Conservation (phyloP, 1,140 invertebrate species). For the Pseudachorutes palmiensis region DNA sequence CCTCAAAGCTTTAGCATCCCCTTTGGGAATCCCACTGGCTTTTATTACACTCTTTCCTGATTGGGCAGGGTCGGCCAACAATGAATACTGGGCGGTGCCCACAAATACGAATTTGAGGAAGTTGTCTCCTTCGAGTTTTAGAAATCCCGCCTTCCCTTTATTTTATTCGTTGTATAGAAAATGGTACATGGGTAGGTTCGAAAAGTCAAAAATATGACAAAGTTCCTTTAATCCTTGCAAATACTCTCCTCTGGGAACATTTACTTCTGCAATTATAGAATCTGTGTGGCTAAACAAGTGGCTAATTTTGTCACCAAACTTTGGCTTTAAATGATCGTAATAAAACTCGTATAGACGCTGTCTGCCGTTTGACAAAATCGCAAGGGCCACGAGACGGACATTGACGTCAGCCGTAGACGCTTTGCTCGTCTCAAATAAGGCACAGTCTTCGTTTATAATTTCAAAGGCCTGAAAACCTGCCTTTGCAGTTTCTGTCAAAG, state of each 20-base stretch:
- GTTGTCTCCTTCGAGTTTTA: conserved; percentile 1
- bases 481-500: not conserved
- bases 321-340: not conserved
- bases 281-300: not conserved
- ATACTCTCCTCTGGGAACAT: not conserved
- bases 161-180: not conserved
- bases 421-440: not conserved
- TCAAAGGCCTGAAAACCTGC: not conserved
- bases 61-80: not conserved
- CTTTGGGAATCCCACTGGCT: not conserved
- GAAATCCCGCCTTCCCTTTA: not conserved
- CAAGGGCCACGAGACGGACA: not conserved
- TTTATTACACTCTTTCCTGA: not conserved
- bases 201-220: conserved; percentile 8
- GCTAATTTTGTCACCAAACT: not conserved
- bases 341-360: not conserved
- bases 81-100: not conserved
- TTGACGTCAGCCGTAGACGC: not conserved
- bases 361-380: not conserved
- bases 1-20: not conserved
- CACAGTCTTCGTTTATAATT: not conserved
- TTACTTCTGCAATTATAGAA: not conserved
- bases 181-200: not conserved
- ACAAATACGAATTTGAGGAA: not conserved
- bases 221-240: not conserved